Conservation (phyloP, 2,113 vertebrate genomes). For the Pungitius pungitius region DNA sequence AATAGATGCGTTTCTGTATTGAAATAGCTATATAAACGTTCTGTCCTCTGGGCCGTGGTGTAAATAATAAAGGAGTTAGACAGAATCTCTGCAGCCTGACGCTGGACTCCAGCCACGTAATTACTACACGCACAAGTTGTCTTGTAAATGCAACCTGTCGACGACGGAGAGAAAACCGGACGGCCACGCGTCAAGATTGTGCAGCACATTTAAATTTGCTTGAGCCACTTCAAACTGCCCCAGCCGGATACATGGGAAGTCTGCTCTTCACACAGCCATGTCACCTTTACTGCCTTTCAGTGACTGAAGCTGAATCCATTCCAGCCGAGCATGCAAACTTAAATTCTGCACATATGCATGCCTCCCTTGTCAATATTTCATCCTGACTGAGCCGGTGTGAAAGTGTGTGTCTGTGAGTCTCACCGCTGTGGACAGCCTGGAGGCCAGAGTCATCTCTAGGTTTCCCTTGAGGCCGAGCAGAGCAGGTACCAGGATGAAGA, state of each 20-base stretch:
- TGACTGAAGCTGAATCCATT: background rate
- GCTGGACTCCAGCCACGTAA: constrained; percentile 1
- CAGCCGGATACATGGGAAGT: background rate
- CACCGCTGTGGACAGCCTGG: constrained; percentile 94
- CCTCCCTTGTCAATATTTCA: background rate
- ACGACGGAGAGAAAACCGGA: too few species aligned
- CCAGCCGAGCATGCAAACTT: background rate
- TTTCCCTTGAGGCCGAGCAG: constrained; percentile 98
- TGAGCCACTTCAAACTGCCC: background rate
- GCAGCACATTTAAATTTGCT: too few species aligned
- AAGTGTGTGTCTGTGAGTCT: constrained; percentile 26
- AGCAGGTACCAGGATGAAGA: constrained; percentile 97
- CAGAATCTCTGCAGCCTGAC: background rate
- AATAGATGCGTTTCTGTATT: too few species aligned
- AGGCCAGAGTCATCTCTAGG: constrained; percentile 99
- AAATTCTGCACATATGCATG: background rate
- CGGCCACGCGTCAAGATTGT: background rate
- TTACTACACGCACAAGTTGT: background rate
- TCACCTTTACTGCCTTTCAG: background rate
- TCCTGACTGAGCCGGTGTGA: background rate
- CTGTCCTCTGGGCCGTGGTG: background rate
- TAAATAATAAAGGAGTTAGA: background rate
- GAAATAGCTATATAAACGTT: background rate
- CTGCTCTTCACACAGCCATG: background rate
- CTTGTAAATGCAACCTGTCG: background rate